Base-by-base conservation (phyloP, 2,888 invertebrate species). In the Dolomedes plantarius region DNA sequence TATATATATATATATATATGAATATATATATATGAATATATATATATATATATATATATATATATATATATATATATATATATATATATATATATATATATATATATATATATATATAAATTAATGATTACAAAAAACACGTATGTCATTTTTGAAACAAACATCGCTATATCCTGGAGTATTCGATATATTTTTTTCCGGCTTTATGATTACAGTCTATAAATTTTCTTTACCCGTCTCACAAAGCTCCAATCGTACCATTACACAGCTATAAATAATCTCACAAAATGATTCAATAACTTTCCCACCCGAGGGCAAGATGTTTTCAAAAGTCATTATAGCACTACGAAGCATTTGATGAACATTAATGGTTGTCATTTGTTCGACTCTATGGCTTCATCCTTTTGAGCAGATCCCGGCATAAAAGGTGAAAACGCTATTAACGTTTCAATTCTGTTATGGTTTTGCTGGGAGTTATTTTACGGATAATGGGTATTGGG, bases 341-440 rank as follows among this genome's bases (percentile, higher is more conserved):
- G 50, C 71, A 67, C 65, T 85, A 78, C 77, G 77, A 73, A 72
- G 31, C 73, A 32, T 73, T 62, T 72, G 68, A 85, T 77, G 77
- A 85, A 77, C 83, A 85, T 73, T 85, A 77, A 85, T 85, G 83
- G 56, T 50, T 41, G 75, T 69, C 81, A 73, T 81, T 81, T 81
- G 28, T 62, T 46, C 68, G 79, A 29, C 29, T 29, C n/a, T 50
- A 64, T 72, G 41, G 41, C 27, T 71, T 65, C 50, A 65, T 64
- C 41, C 28, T 19, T 27, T 41, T 11, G 79, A 46, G 36, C 5
- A 32, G 67, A 23, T 5, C 16, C 16, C 2, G 36, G 2, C 46
- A 46, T 46, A 13, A 16, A 46, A 46, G 9, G 46, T 46, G 46
- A 46, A 56, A 56, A 56, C 5, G 23, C 56, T 56, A 56, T 56